phyloP scores from a whole-genome alignment of 2,797 vertebrate genomes.

The Sarcoramphus papa region DNA sequence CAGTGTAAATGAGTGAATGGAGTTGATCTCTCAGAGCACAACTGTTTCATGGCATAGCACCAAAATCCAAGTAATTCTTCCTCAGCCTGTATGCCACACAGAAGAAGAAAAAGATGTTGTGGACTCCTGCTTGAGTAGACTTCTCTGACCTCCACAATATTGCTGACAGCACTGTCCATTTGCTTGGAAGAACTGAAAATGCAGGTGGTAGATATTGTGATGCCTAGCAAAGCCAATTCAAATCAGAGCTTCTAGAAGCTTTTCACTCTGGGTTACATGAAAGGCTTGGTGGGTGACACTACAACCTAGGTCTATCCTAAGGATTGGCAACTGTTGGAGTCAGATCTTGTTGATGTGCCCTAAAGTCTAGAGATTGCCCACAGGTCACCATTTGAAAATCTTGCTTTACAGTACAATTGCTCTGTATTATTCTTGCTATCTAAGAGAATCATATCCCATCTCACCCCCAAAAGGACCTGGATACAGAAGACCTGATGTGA shows the following conservation, averaged over 20 bases:
- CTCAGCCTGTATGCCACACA: neutral
- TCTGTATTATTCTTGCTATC: neutral
- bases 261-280: neutral
- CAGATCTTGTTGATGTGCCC: neutral
- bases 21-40: neutral
- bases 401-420: neutral
- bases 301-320: neutral
- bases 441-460: neutral
- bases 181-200: neutral
- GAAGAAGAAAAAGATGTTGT: neutral
- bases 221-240: neutral
- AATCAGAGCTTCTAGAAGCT: neutral
- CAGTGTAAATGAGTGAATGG: neutral
- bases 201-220: fast-evolving
- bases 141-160: neutral
- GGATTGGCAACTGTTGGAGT: neutral
- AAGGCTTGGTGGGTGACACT: neutral
- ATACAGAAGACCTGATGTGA: neutral
- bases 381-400: neutral
- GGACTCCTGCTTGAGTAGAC: neutral
- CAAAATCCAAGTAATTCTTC: neutral
- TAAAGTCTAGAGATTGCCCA: neutral
- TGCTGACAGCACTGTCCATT: neutral
- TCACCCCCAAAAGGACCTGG: neutral
- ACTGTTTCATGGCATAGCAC: neutral